Percentiles rank a stretch among this genome's conserved stretches.
Evolutionary conservation across 2,113 vertebrate species (phyloP).

Genomic region (Melanerpes formicivorus): DNA sequence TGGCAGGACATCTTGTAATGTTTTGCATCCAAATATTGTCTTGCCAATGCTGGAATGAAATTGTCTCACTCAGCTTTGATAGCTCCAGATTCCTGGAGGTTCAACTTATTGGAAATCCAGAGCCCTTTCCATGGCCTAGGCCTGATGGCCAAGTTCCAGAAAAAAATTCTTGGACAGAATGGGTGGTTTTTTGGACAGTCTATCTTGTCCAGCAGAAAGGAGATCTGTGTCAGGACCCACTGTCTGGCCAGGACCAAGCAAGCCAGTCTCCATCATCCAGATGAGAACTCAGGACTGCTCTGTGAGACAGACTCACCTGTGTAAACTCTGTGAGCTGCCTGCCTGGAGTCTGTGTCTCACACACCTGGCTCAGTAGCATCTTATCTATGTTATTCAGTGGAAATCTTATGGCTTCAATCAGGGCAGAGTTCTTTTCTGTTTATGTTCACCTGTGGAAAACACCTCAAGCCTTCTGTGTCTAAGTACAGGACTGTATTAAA

Average conservation of each 20-base stretch:
- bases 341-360: background rate
- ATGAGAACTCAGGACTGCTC: background rate
- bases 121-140: constrained; percentile 3
- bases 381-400: background rate
- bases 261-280: background rate
- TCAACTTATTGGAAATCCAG: constrained; percentile 43
- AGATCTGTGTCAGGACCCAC: background rate
- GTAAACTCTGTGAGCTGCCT: background rate
- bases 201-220: background rate
- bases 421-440: background rate
- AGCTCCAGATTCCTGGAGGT: constrained; percentile 39
- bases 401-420: background rate
- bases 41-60: constrained; percentile 38
- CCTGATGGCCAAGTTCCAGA: background rate
- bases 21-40: background rate
- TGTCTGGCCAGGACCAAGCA: background rate
- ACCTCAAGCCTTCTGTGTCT: background rate
- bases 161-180: background rate
- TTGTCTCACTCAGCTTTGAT: background rate
- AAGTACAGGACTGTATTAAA: background rate
- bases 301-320: background rate
- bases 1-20: constrained; percentile 62
- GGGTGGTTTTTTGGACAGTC: background rate
- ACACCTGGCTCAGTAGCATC: background rate
- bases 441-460: background rate